A percentile compares a stretch with the other conserved stretches of the same genome.
These are phyloP conservation scores for Cranoglanis bouderius DNA, from an alignment of 2,113 vertebrate genomes.

Conservation along the genomic window DNA sequence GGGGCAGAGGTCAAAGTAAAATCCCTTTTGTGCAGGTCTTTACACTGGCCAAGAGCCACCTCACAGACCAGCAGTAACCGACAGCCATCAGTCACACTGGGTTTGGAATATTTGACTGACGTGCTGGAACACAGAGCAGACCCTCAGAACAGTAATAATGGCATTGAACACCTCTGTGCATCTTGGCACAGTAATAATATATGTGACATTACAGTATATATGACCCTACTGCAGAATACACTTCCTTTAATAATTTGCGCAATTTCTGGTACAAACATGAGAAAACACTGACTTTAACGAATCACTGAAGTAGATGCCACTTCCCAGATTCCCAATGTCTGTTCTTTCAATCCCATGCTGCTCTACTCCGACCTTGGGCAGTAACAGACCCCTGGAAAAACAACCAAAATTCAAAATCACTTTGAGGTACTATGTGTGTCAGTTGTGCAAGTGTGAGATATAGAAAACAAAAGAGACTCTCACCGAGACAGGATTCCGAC, in stretches of 20 bases:
- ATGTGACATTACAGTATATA: neutral
- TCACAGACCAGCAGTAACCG: slow-evolving; percentile 80
- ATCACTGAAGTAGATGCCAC: slow-evolving; percentile 86
- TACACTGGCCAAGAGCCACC: slow-evolving; percentile 78
- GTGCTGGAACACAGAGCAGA: slow-evolving; percentile 64
- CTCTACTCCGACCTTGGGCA: slow-evolving; percentile 80
- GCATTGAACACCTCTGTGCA: neutral
- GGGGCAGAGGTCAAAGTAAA: slow-evolving; percentile 72
- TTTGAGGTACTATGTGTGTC: neutral
- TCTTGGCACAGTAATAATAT: neutral
- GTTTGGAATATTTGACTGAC: slow-evolving; percentile 78
- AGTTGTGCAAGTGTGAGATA: neutral
- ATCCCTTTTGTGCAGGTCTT: slow-evolving; percentile 66
- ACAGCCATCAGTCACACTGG: slow-evolving; percentile 71
- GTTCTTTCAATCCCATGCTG: slow-evolving; percentile 80
- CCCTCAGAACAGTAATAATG: neutral
- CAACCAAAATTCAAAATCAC: neutral
- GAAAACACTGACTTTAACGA: slow-evolving; percentile 72
- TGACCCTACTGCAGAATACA: neutral
- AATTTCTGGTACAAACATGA: neutral
- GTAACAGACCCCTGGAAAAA: slow-evolving; percentile 77
- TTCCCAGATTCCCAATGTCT: slow-evolving; percentile 81
- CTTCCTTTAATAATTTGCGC: neutral
- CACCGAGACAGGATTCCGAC: slow-evolving; percentile 87
- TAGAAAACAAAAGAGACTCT: slow-evolving; percentile 46